Conservation (phyloP, 2,888 invertebrate genomes). For the Alentia gelatinosa region DNA sequence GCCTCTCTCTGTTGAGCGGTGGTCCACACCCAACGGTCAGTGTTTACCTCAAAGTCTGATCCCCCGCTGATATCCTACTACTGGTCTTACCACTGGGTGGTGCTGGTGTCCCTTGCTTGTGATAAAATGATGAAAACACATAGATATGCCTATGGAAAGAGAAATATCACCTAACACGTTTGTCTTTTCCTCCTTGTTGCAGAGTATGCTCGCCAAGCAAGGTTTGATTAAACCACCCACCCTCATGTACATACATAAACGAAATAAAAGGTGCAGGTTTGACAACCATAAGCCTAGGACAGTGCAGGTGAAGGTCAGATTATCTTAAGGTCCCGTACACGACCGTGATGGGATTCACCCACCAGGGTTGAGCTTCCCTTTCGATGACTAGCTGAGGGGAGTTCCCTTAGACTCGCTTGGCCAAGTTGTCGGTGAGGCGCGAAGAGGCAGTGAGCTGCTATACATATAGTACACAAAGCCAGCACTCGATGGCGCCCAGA, state of each 20-base stretch:
- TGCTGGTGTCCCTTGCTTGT: conserved; percentile 35
- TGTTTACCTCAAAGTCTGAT: neutral
- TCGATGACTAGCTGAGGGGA: neutral
- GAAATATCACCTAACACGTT: neutral
- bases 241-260: conserved; percentile 19
- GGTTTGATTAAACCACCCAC: neutral
- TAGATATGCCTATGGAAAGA: neutral
- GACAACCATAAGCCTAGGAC: neutral
- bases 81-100: conserved; percentile 19
- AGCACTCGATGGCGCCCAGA: neutral
- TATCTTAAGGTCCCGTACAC: neutral
- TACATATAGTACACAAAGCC: neutral
- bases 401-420: neutral
- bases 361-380: conserved; percentile 23
- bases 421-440: neutral
- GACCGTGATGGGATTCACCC: neutral
- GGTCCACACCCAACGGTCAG: neutral
- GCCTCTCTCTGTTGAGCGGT: neutral
- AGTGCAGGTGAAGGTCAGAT: neutral
- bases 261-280: conserved; percentile 22
- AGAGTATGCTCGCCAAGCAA: neutral
- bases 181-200: conserved; percentile 1
- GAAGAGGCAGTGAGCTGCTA: conserved; percentile 38
- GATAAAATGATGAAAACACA: neutral
- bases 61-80: conserved; percentile 9